phyloP scores from a whole-genome alignment of 2,797 vertebrate genomes.

The Poeciliopsis turneri region DNA sequence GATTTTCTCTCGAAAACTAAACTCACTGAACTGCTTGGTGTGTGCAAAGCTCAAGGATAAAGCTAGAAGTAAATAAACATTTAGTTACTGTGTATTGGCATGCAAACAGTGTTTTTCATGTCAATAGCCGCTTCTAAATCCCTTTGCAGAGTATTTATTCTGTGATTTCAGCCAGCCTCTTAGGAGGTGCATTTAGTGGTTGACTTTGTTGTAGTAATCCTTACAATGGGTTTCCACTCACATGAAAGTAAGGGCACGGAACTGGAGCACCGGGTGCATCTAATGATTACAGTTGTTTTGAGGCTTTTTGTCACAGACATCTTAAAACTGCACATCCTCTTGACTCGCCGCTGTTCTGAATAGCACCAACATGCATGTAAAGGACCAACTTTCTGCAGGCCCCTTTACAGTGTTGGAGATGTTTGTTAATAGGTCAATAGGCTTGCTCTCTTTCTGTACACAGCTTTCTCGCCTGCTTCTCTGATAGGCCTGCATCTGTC shows the following conservation, averaged over 20 bases:
- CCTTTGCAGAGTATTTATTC: neutral
- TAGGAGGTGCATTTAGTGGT: constrained; percentile 24
- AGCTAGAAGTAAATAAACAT: constrained; percentile 1
- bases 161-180: neutral
- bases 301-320: neutral
- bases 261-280: constrained; percentile 44
- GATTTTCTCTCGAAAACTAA: neutral
- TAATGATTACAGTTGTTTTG: constrained; percentile 15
- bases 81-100: neutral
- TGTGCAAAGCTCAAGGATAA: neutral
- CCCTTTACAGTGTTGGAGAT: constrained; percentile 5
- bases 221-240: neutral
- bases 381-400: neutral
- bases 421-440: constrained; percentile 59
- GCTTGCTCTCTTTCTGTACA: constrained; percentile 60
- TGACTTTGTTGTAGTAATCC: neutral
- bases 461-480: constrained; percentile 67
- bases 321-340: neutral
- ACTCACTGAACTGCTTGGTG: neutral
- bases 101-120: neutral
- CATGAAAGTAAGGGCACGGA: constrained; percentile 34
- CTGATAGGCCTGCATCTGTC: constrained; percentile 80
- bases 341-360: constrained; percentile 4
- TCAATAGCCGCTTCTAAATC: neutral
- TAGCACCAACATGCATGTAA: neutral